These are phyloP conservation scores for Platyscapa corneri DNA, from an alignment of 1,140 invertebrate species.

Conservation along the genomic window DNA sequence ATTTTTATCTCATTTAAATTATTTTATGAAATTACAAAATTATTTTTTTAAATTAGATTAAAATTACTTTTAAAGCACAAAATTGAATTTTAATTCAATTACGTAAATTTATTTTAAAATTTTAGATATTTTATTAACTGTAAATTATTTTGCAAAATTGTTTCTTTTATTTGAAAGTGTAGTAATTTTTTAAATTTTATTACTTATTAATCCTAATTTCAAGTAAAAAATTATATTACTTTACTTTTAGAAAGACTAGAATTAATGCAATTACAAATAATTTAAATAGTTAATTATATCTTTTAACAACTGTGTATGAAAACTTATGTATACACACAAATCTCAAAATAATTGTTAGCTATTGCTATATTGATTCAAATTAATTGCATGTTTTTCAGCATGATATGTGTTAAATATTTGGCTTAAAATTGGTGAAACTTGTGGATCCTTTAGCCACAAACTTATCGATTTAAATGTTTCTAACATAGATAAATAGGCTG, in stretches of 20 bases:
- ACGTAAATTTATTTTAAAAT: no score
- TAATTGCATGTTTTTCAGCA: slow-evolving; percentile 77
- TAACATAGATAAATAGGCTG: slow-evolving; percentile 80
- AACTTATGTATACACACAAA: slow-evolving; percentile 20
- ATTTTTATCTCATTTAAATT: no score
- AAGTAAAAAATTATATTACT: not conserved
- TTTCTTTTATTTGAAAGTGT: no score
- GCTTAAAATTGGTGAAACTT: slow-evolving; percentile 78
- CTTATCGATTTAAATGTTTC: slow-evolving; percentile 77
- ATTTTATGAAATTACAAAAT: no score
- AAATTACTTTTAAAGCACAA: no score
- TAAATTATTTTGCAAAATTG: no score
- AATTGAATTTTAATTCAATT: no score
- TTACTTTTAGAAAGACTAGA: slow-evolving; percentile 28
- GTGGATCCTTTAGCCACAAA: slow-evolving; percentile 79
- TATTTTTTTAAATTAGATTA: no score
- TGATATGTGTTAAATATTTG: slow-evolving; percentile 81
- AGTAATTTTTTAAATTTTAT: no score
- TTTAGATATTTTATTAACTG: no score
- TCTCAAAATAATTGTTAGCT: slow-evolving; percentile 51
- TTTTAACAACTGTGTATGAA: slow-evolving; percentile 14
- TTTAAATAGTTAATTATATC: slow-evolving; percentile 12
- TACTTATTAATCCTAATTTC: slow-evolving; percentile 15
- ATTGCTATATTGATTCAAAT: slow-evolving; percentile 65
- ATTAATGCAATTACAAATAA: slow-evolving; percentile 19